Evolutionary conservation across 2,797 vertebrate species (phyloP).

Genomic region (Onychomys arenicola): DNA sequence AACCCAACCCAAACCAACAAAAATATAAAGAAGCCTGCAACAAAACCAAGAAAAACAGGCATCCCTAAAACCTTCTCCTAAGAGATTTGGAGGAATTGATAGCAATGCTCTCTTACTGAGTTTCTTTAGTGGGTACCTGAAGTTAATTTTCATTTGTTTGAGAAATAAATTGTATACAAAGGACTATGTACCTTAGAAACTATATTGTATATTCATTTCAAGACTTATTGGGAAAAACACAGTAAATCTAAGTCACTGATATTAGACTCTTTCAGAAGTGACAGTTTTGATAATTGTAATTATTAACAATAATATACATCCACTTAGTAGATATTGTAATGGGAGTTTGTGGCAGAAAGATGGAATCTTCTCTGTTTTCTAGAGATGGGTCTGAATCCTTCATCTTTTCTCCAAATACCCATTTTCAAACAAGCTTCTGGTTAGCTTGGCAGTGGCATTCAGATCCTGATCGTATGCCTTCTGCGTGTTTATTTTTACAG

Average conservation of each 20-base stretch:
- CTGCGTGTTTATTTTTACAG: constrained; percentile 78
- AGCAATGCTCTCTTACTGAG: background rate
- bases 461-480: constrained; percentile 74
- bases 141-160: constrained; percentile 35
- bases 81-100: constrained; percentile 24
- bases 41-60: background rate
- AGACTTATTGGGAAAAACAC: constrained; percentile 7
- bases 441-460: constrained; percentile 64
- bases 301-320: constrained; percentile 22
- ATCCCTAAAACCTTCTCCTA: constrained; percentile 35
- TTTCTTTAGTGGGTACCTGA: constrained; percentile 27
- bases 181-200: constrained; percentile 20
- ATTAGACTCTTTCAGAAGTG: constrained; percentile 35
- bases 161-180: constrained; percentile 21
- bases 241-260: constrained; percentile 53
- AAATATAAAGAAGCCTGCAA: background rate
- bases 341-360: constrained; percentile 14
- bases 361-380: constrained; percentile 58
- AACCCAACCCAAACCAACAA: background rate
- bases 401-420: constrained; percentile 56
- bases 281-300: background rate
- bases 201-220: constrained; percentile 12
- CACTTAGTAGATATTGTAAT: constrained; percentile 1
- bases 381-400: constrained; percentile 27
- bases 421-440: constrained; percentile 66